phyloP scores from a whole-genome alignment of 2,113 vertebrate species.

The Eretmodus cyanostictus region DNA sequence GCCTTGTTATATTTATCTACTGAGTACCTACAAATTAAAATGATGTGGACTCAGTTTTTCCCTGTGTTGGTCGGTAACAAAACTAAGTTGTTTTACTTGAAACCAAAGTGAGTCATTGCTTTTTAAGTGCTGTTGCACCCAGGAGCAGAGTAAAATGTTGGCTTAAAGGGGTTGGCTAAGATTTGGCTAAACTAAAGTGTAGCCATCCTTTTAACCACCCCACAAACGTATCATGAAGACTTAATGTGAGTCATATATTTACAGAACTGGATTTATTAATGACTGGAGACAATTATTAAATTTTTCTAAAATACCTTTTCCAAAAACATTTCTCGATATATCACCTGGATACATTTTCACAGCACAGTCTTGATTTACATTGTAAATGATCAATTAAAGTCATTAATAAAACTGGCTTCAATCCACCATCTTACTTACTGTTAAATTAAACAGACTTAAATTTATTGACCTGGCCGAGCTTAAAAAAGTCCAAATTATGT shows the following conservation, averaged over 20 bases:
- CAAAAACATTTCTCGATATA: not conserved
- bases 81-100: not conserved
- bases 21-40: not conserved
- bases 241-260: not conserved
- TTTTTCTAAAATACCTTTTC: not conserved
- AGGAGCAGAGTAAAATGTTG: not conserved
- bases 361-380: not conserved
- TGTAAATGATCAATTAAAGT: not conserved
- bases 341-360: not conserved
- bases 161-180: not conserved
- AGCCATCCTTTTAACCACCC: not conserved
- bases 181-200: not conserved
- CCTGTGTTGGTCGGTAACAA: not conserved
- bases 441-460: not conserved
- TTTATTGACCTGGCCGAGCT: not conserved
- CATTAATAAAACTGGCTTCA: not conserved
- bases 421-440: not conserved
- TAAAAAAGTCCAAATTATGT: not conserved
- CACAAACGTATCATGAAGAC: not conserved
- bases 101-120: not conserved
- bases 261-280: not conserved
- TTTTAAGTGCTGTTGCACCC: not conserved
- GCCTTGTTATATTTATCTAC: not conserved
- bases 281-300: not conserved
- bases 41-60: not conserved